A percentile compares a stretch with the other conserved stretches of the same genome.
These are phyloP conservation scores for Elegia similella DNA, from an alignment of 2,888 invertebrate genomes.

Conservation along the genomic window DNA sequence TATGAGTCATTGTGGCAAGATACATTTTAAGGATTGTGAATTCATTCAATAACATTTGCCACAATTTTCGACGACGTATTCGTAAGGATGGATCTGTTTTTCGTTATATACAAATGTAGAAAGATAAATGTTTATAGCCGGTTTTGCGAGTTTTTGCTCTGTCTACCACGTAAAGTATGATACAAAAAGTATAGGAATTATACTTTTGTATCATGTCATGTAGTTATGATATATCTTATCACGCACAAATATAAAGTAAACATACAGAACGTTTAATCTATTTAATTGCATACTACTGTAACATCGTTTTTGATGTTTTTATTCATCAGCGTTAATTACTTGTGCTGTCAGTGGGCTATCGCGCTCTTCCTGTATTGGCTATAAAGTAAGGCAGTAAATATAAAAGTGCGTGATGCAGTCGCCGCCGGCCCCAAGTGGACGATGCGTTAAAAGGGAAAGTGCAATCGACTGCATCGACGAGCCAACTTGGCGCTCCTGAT, in stretches of 20 bases:
- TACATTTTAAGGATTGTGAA: constrained; percentile 11
- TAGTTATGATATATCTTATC: too few species aligned
- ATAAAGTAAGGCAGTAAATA: constrained; percentile 35
- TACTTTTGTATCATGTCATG: too few species aligned
- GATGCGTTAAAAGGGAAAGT: constrained; percentile 62
- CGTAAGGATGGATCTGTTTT: background rate
- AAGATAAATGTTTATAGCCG: too few species aligned
- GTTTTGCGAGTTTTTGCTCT: too few species aligned
- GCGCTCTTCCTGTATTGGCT: constrained; percentile 25
- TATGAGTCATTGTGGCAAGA: constrained; percentile 7
- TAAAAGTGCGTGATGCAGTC: constrained; percentile 30
- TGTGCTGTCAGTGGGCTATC: constrained; percentile 12
- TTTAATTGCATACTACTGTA: too few species aligned
- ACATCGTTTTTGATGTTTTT: background rate
- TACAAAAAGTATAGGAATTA: too few species aligned
- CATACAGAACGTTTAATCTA: too few species aligned
- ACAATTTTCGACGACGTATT: background rate
- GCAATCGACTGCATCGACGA: constrained; percentile 49
- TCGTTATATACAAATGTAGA: too few species aligned
- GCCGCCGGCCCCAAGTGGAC: constrained; percentile 31
- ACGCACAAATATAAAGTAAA: too few species aligned
- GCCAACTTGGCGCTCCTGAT: constrained; percentile 11
- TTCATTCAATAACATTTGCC: constrained; percentile 7
- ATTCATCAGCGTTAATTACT: background rate
- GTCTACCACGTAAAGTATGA: too few species aligned